A percentile compares a stretch with the other conserved stretches of the same genome.
Evolutionary conservation across 2,797 vertebrate genomes (phyloP).

Genomic region (Hippoglossus hippoglossus): DNA sequence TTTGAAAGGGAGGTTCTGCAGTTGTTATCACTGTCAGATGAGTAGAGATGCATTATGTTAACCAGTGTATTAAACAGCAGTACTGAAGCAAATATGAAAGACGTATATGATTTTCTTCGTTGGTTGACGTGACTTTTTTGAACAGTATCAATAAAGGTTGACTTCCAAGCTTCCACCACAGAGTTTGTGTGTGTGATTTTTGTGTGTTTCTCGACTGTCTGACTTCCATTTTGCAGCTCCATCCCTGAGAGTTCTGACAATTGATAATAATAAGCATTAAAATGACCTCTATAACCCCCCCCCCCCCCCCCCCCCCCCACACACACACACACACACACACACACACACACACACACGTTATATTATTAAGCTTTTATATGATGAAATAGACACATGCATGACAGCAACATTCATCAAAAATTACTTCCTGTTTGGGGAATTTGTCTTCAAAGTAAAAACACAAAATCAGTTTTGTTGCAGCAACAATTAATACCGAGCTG

Average conservation of each 20-base stretch:
- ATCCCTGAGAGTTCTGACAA: constrained; percentile 9
- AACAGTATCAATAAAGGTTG: constrained; percentile 86
- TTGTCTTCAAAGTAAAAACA: too few species aligned
- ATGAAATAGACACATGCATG: too few species aligned
- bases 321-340: too few species aligned
- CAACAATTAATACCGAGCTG: too few species aligned
- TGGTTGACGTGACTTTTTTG: constrained; percentile 62
- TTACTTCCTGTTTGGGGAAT: too few species aligned
- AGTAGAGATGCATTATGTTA: constrained; percentile 57
- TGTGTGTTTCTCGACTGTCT: background rate
- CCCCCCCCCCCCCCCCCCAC: too few species aligned
- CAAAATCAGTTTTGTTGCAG: too few species aligned
- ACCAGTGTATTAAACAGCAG: constrained; percentile 74
- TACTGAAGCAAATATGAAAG: constrained; percentile 79
- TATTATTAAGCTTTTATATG: too few species aligned
- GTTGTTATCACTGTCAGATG: constrained; percentile 5
- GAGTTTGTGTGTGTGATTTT: constrained; percentile 31
- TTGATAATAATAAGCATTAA: constrained; percentile 1
- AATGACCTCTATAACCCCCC: too few species aligned
- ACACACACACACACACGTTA: too few species aligned
- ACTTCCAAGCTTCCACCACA: constrained; percentile 75
- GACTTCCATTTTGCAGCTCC: constrained; percentile 4
- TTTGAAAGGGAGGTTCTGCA: constrained; percentile 2
- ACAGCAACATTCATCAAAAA: too few species aligned
- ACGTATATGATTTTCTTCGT: constrained; percentile 64